Base-by-base conservation (phyloP, 2,888 invertebrate species). In the Lepidocyrtoides sp. region DNA sequence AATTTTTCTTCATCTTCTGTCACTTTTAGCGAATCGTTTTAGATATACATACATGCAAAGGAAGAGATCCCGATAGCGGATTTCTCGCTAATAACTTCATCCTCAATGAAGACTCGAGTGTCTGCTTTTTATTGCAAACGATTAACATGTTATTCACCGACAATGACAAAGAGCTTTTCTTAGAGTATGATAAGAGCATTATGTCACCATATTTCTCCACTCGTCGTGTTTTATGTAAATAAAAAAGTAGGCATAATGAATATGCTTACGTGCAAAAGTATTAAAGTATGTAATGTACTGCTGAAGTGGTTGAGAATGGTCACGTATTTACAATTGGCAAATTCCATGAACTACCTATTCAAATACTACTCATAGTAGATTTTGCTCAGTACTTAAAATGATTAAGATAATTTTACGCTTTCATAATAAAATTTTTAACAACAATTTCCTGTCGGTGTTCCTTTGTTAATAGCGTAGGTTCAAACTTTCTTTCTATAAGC, bases 391-490 rank as follows among this genome's bases (percentile, higher is more conserved):
- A 10, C n/a, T 10, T 72, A 63, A 36, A 4, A 44, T 72, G 72
- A 77, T 77, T 77, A 48, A 77, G 51, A 51, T 29, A 77, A 77
- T 77, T 77, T 77, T 8, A 77, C 77, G 36, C 7, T 77, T 51
- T 51, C 12, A 23, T 23, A 20, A 20, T 14, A 12, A 72, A 72
- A 72, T 72, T 72, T 14, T 23, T 17, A 41, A 41, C n/a, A 44
- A 10, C 20, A 41, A 44, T 72, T 72, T 72, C 44, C 69, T 32
- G 69, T 69, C 12, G 36, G 17, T 17, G n/a, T 60, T 23, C 17
- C 36, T 7, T 4, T 7, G 7, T 36, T 2, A 36, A n/a, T 48
- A 48, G 48, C 48, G 48, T 29, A 32, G 3, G 8, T 10, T 1
- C 32, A 3, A 69, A 69, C 69, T 69, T 69, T 32, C 69, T 69